Conservation (phyloP, 1,140 invertebrate genomes). For the Anadara kagoshimensis region DNA sequence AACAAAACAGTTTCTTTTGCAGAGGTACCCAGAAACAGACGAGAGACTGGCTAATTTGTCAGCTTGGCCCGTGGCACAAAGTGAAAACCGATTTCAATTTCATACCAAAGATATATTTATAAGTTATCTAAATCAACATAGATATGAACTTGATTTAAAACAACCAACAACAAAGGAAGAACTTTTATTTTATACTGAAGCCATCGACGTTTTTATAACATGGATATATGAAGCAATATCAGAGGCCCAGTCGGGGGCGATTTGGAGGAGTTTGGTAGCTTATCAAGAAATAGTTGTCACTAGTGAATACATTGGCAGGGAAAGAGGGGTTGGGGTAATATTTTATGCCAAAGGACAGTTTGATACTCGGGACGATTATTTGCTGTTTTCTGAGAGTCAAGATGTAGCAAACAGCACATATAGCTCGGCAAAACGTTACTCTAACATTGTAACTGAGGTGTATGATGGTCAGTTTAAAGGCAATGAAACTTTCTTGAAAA, state of each 20-base stretch:
- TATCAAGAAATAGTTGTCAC: slow-evolving; percentile 53
- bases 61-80: slow-evolving; percentile 31
- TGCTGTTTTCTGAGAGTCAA: slow-evolving; percentile 48
- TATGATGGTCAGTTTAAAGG: slow-evolving; percentile 29
- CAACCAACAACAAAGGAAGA: slow-evolving; percentile 41
- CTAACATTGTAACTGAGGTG: slow-evolving; percentile 39
- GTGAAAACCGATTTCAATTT: slow-evolving; percentile 26
- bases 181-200: slow-evolving; percentile 43
- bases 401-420: slow-evolving; percentile 51
- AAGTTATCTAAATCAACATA: slow-evolving; percentile 46
- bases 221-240: slow-evolving; percentile 50
- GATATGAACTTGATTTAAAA: slow-evolving; percentile 46
- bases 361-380: slow-evolving; percentile 39
- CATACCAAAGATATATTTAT: slow-evolving; percentile 42
- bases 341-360: slow-evolving; percentile 51
- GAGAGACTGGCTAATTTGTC: slow-evolving; percentile 37
- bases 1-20: slow-evolving; percentile 42
- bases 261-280: slow-evolving; percentile 55
- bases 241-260: slow-evolving; percentile 49
- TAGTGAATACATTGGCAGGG: slow-evolving; percentile 49
- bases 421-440: slow-evolving; percentile 42
- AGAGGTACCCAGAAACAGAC: slow-evolving; percentile 50
- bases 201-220: slow-evolving; percentile 46
- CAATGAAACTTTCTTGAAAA: slow-evolving; percentile 17
- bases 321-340: slow-evolving; percentile 43